Evolutionary conservation across 2,888 invertebrate genomes (phyloP), one percentile per base, ranked within the genome.

Genomic region (Horisme vitalbata): DNA sequence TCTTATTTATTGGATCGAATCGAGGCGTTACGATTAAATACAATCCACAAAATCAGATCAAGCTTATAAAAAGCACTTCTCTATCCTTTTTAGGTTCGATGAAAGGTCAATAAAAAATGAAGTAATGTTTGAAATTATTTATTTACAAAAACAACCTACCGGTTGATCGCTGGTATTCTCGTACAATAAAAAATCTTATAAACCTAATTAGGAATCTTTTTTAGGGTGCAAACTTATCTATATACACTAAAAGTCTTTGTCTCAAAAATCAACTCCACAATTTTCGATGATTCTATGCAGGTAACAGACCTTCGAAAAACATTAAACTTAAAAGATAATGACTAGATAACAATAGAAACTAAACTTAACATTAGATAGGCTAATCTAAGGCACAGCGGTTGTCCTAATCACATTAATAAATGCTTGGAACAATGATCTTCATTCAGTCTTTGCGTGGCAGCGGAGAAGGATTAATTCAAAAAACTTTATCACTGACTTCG

Each of bases 301-400:
- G 53, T 58, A 52, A 54, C 58, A 53, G 34, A 53, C 52, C 44
- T 58, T 47, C 52, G 57, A 53, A 61, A 56, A 56, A 71, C 64
- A 66, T 61, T 65, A 68, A 66, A 41, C 82, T 81, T 83, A 63
- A n/a, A 62, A 13, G 44, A 46, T 79, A 87, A 75, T 88, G 89
- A 89, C 89, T 89, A 89, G 89, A 83, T 78, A 88, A 81, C 84
- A 80, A 73, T 74, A 74, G 69, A 74, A 67, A 71, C 66, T 68
- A 75, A 68, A 20, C 23, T 45, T 52, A 58, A 3, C 41, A 18
- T 24, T 37, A 55, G 12, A 9, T 82, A 83, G 78, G 77, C 71
- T 79, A 46, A 46, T 57, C 69, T 83, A 88, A 88, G 88, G 88
- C 88, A 88, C 88, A 86, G 86, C 83, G 78, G 71, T 75, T 63